phyloP scores from a whole-genome alignment of 64 coral and sea anemone genomes.

The Trachythela sp. region DNA sequence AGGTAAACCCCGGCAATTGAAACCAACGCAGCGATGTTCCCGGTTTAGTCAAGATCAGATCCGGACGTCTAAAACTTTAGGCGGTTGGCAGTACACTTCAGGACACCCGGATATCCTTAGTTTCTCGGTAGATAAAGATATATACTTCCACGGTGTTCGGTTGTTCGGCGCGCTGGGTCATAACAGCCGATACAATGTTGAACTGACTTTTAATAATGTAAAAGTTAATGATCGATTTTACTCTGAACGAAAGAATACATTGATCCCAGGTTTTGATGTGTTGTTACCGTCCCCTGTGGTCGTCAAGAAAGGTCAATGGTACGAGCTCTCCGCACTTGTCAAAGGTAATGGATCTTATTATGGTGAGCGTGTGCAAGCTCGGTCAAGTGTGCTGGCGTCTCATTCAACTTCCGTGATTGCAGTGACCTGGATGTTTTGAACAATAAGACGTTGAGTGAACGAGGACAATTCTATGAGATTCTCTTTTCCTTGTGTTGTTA shows the following conservation, averaged over 20 bases:
- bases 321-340: neutral
- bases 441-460: neutral
- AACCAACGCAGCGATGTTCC: neutral
- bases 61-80: neutral
- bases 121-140: constrained; percentile 21
- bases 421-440: neutral
- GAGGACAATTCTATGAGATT: constrained; percentile 4
- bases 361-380: constrained; percentile 14
- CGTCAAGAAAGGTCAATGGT: constrained; percentile 6
- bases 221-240: neutral
- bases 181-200: constrained; percentile 17
- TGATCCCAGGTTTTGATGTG: neutral
- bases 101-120: constrained; percentile 12
- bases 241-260: constrained; percentile 8
- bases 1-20: neutral
- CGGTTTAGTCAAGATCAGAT: constrained; percentile 1
- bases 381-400: constrained; percentile 7
- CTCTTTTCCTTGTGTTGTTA: constrained; percentile 9
- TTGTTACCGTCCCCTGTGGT: neutral
- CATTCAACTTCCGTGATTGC: constrained; percentile 19
- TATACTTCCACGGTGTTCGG: neutral
- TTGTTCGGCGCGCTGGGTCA: neutral
- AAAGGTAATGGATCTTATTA: constrained; percentile 15
- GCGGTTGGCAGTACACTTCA: constrained; percentile 16
- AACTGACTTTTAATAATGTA: neutral